Evolutionary conservation across 2,888 invertebrate genomes (phyloP).

Genomic region (Chironomus tentans): DNA sequence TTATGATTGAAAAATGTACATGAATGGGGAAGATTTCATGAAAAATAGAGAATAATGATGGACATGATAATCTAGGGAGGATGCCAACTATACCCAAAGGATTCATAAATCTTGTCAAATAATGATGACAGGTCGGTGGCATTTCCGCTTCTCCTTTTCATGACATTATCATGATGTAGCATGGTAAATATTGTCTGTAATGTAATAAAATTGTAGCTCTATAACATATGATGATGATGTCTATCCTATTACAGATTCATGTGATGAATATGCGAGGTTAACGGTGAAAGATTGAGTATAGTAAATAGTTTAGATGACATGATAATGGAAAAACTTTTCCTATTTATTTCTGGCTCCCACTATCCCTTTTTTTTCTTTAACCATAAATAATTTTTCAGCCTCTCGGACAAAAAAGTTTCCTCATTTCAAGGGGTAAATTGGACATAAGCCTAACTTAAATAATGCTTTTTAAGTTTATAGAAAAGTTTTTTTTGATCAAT

Average conservation of each 20-base stretch:
- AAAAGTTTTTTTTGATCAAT: not conserved
- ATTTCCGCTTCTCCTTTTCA: not conserved
- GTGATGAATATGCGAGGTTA: not conserved
- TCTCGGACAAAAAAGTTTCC: not conserved
- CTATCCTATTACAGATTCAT: too few relatives aligned
- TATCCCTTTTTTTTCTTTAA: not conserved
- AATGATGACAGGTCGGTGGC: not conserved
- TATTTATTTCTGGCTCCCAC: conserved; percentile 1
- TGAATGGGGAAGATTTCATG: not conserved
- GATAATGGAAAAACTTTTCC: conserved; percentile 22
- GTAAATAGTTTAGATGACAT: conserved; percentile 8
- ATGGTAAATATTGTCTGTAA: too few relatives aligned
- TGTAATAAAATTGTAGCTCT: too few relatives aligned
- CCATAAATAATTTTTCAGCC: not conserved
- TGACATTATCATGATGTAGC: too few relatives aligned
- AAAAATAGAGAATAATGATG: conserved; percentile 4
- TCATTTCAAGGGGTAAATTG: not conserved
- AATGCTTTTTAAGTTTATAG: not conserved
- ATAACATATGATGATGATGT: too few relatives aligned
- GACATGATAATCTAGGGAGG: conserved; percentile 1
- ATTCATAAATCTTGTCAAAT: not conserved
- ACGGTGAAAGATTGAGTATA: conserved; percentile 8
- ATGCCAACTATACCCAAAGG: not conserved
- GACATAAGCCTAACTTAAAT: not conserved
- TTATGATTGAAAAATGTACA: not conserved